Percentiles rank a stretch among this genome's conserved stretches.
Evolutionary conservation across 2,888 invertebrate species (phyloP).

Genomic region (Holacanthella duospinosa): DNA sequence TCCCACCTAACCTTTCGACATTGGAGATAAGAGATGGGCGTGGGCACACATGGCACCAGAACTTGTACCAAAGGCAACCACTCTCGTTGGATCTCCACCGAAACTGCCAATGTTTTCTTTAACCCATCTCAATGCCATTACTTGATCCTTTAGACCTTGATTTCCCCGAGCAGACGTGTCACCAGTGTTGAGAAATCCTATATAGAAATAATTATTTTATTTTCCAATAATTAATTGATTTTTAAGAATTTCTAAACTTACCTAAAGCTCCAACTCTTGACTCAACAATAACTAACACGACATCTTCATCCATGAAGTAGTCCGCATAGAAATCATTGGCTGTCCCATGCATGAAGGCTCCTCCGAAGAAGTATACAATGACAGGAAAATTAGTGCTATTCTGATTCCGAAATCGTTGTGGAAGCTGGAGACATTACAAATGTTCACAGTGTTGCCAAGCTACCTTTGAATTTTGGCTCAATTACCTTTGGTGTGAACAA

Average conservation of each 20-base stretch:
- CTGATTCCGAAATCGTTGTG: too few species aligned
- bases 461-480: too few species aligned
- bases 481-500: constrained; percentile 6
- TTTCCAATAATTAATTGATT: neutral
- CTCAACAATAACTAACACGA: constrained; percentile 6
- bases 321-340: constrained; percentile 5
- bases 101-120: constrained; percentile 1
- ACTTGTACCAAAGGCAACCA: constrained; percentile 8
- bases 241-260: neutral
- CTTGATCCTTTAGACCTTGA: constrained; percentile 6
- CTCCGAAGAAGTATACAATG: constrained; percentile 10
- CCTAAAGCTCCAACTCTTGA: constrained; percentile 8
- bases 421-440: too few species aligned
- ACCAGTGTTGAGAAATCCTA: constrained; percentile 7
- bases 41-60: constrained; percentile 8
- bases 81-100: constrained; percentile 7
- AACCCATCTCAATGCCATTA: constrained; percentile 5
- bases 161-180: neutral
- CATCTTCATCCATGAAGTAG: constrained; percentile 12
- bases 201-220: neutral
- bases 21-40: constrained; percentile 9
- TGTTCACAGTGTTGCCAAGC: too few species aligned
- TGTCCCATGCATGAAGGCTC: constrained; percentile 10
- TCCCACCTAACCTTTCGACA: neutral
- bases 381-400: neutral